Conservation (phyloP, 92 coral and sea anemone species). For the Actinostola sp. region DNA sequence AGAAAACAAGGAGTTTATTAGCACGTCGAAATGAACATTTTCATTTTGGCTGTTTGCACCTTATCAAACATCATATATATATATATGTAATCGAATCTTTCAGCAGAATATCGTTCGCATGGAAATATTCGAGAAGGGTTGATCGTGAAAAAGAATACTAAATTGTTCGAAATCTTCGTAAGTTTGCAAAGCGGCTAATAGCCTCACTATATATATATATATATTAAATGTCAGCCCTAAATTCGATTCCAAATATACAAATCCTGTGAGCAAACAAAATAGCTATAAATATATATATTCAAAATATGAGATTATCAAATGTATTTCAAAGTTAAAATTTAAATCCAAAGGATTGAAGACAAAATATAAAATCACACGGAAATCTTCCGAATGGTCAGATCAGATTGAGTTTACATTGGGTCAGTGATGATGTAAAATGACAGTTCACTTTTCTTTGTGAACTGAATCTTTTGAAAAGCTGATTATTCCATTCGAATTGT, state of each 20-base stretch:
- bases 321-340: neutral
- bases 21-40: neutral
- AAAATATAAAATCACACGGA: neutral
- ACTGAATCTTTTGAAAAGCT: conserved; percentile 1
- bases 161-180: conserved; percentile 5
- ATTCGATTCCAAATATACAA: conserved; percentile 5
- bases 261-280: conserved; percentile 19
- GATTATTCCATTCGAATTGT: conserved; percentile 4
- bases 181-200: neutral
- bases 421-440: conserved; percentile 1
- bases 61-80: neutral
- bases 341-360: conserved; percentile 10
- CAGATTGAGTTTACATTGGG: neutral
- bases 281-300: neutral
- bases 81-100: neutral
- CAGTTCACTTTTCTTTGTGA: conserved; percentile 6
- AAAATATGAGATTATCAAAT: conserved; percentile 20
- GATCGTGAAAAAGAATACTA: neutral
- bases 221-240: neutral
- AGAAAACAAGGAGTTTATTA: conserved; percentile 11
- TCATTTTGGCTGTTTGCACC: neutral
- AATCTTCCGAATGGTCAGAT: neutral
- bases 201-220: conserved; percentile 4
- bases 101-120: neutral
- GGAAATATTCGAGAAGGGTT: conserved; percentile 12